Evolutionary conservation across 2,888 invertebrate species (phyloP).

Genomic region (Incurvaria masculella): DNA sequence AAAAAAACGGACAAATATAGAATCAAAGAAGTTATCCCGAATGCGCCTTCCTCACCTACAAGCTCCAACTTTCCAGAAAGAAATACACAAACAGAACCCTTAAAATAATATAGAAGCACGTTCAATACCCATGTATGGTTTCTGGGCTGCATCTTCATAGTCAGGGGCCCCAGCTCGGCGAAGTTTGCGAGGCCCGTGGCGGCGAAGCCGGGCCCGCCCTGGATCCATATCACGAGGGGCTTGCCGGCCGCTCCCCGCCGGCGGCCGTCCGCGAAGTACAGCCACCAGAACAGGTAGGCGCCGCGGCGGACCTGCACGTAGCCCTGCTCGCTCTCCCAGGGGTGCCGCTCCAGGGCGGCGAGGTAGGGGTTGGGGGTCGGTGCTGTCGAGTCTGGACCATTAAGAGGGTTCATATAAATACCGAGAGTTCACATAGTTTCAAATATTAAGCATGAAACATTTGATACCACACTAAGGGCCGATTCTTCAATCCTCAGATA

Average conservation of each 20-base stretch:
- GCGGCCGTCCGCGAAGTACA: constrained; percentile 73
- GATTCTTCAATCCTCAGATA: too few relatives aligned
- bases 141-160: constrained; percentile 61
- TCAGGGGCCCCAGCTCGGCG: constrained; percentile 76
- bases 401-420: too few relatives aligned
- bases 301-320: constrained; percentile 70
- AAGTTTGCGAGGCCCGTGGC: constrained; percentile 86
- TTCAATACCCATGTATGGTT: constrained; percentile 70
- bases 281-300: constrained; percentile 84
- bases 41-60: too few relatives aligned
- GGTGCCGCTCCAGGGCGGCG: constrained; percentile 23
- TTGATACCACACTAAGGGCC: too few relatives aligned
- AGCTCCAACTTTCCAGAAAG: too few relatives aligned
- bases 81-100: too few relatives aligned
- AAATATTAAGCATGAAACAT: too few relatives aligned
- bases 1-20: too few relatives aligned
- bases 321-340: constrained; percentile 60
- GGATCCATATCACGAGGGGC: constrained; percentile 82
- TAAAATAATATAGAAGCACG: too few relatives aligned
- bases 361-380: constrained; percentile 34
- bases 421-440: too few relatives aligned
- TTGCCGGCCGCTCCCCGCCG: constrained; percentile 48
- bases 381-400: too few relatives aligned
- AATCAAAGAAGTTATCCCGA: too few relatives aligned
- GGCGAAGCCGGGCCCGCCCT: constrained; percentile 86